These are phyloP conservation scores for Stramonita haemastoma DNA, from an alignment of 2,888 invertebrate genomes.

Conservation along the genomic window DNA sequence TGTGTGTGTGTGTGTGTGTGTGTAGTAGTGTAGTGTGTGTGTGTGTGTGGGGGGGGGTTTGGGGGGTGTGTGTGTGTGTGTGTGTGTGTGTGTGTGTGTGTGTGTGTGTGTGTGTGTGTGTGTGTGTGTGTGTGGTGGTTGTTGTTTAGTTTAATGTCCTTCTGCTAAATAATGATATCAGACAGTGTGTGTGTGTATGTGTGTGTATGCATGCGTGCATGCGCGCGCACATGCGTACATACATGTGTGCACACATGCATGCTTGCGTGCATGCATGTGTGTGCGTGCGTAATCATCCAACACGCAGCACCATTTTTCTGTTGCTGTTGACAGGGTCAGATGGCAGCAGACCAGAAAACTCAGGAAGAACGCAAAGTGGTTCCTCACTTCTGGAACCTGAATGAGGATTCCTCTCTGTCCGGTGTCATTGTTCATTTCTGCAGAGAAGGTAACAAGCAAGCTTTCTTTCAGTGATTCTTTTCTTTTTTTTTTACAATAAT, in stretches of 20 bases:
- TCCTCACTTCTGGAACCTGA: slow-evolving; percentile 75
- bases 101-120: too few relatives aligned
- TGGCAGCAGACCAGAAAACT: slow-evolving; percentile 61
- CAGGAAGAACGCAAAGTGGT: slow-evolving; percentile 67
- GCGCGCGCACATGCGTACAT: too few relatives aligned
- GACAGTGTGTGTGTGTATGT: background rate
- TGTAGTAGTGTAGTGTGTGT: too few relatives aligned
- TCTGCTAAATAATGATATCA: too few relatives aligned
- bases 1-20: background rate
- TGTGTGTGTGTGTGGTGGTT: too few relatives aligned
- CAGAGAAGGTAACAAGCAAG: slow-evolving; percentile 54
- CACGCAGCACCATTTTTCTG: background rate
- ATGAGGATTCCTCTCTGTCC: slow-evolving; percentile 73
- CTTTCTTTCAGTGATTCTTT: background rate
- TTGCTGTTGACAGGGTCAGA: slow-evolving; percentile 48
- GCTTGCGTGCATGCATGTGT: background rate
- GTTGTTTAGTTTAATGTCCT: too few relatives aligned
- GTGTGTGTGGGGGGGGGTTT: too few relatives aligned
- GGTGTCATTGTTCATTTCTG: slow-evolving; percentile 73
- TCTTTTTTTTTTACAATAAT: too few relatives aligned
- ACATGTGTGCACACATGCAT: too few relatives aligned
- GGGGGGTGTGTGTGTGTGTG: too few relatives aligned
- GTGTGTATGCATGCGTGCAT: background rate
- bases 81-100: too few relatives aligned
- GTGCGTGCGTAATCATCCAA: background rate